phyloP scores from a whole-genome alignment of 2,888 invertebrate genomes.

The Theretra japonica region DNA sequence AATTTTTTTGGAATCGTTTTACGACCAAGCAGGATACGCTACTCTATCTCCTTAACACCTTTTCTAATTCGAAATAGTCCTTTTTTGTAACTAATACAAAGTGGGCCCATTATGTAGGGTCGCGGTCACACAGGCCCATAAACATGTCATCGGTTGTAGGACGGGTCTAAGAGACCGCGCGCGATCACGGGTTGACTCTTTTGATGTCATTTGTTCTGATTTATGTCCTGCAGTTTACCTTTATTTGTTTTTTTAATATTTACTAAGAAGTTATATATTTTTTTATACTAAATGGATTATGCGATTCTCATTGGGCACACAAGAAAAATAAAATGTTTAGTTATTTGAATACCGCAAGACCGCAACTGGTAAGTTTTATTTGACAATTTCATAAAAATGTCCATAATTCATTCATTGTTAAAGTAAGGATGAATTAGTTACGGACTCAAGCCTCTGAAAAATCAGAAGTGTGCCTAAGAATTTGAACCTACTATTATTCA shows the following conservation, averaged over 20 bases:
- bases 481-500: too few species aligned
- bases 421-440: too few species aligned
- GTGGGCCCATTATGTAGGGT: slow-evolving; percentile 42
- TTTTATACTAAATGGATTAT: too few species aligned
- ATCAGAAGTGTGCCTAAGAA: too few species aligned
- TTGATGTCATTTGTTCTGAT: slow-evolving; percentile 24
- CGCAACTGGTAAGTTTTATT: too few species aligned
- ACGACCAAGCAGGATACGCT: slow-evolving; percentile 16
- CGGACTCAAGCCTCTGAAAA: too few species aligned
- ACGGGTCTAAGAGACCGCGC: slow-evolving; percentile 44
- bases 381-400: too few species aligned
- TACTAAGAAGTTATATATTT: too few species aligned
- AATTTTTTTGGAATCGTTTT: slow-evolving; percentile 23
- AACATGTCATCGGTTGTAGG: slow-evolving; percentile 63
- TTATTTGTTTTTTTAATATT: not conserved
- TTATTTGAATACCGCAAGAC: too few species aligned
- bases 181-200: slow-evolving; percentile 17
- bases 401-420: too few species aligned
- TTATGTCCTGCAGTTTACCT: not conserved
- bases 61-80: slow-evolving; percentile 35
- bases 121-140: slow-evolving; percentile 50
- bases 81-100: slow-evolving; percentile 44
- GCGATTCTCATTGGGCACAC: too few species aligned
- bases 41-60: slow-evolving; percentile 33
- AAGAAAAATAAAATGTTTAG: too few species aligned